A percentile compares a stretch with the other conserved stretches of the same genome.
Evolutionary conservation across 1,140 invertebrate genomes (phyloP).

Genomic region (Panonychus citri): DNA sequence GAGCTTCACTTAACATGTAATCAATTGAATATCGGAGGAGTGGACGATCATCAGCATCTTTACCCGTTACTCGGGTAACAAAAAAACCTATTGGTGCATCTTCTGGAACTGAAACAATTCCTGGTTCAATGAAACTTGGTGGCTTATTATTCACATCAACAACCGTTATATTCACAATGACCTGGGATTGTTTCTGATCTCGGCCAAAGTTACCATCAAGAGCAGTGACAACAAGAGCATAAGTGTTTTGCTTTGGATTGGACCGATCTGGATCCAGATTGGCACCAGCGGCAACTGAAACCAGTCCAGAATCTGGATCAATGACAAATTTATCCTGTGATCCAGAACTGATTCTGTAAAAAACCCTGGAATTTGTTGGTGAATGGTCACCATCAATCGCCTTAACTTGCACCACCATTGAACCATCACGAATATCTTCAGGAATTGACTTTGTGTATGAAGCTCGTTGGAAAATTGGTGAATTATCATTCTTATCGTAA

Average conservation of each 20-base stretch:
- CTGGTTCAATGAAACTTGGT: slow-evolving; percentile 36
- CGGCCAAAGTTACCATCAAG: slow-evolving; percentile 64
- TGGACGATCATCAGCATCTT: slow-evolving; percentile 50
- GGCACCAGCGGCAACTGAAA: slow-evolving; percentile 61
- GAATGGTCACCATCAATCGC: slow-evolving; percentile 34
- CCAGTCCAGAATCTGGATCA: slow-evolving; percentile 48
- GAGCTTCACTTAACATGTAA: slow-evolving; percentile 25
- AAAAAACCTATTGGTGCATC: slow-evolving; percentile 38
- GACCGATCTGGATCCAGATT: slow-evolving; percentile 68
- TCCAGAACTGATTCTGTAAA: slow-evolving; percentile 63
- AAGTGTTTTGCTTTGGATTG: slow-evolving; percentile 36
- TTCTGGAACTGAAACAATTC: slow-evolving; percentile 40
- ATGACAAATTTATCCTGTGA: slow-evolving; percentile 79
- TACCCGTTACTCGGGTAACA: slow-evolving; percentile 34
- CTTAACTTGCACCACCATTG: slow-evolving; percentile 47
- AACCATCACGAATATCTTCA: slow-evolving; percentile 66
- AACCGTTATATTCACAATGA: slow-evolving; percentile 53
- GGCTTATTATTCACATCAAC: slow-evolving; percentile 76
- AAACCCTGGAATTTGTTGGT: slow-evolving; percentile 55
- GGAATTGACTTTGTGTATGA: slow-evolving; percentile 64
- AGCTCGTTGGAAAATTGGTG: slow-evolving; percentile 58
- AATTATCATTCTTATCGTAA: slow-evolving; percentile 70
- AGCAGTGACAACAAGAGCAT: slow-evolving; percentile 34
- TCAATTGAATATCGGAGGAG: slow-evolving; percentile 42
- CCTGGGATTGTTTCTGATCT: slow-evolving; percentile 28